Evolutionary conservation across 2,888 invertebrate genomes (phyloP).

Genomic region (Allolobophora icterica): DNA sequence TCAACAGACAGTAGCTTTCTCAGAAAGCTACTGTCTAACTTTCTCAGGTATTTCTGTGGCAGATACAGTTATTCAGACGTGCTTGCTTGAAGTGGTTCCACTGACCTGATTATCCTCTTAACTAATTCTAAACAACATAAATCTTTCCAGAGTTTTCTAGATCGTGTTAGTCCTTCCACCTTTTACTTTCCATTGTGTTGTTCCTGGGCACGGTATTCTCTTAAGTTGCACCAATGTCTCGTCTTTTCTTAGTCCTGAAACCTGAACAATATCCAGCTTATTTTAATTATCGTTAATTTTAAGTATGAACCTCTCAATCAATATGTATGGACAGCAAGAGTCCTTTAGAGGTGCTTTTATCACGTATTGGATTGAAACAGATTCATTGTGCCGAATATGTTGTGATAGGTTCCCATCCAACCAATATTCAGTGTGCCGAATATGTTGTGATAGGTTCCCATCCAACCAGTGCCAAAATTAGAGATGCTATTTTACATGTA

Average conservation of each 20-base stretch:
- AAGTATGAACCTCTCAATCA: too few relatives aligned
- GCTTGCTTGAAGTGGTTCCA: not conserved
- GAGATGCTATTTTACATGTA: too few relatives aligned
- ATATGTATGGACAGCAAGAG: too few relatives aligned
- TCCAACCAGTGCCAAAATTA: too few relatives aligned
- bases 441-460: too few relatives aligned
- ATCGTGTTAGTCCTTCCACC: not conserved
- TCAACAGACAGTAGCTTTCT: too few relatives aligned
- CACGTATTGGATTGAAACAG: too few relatives aligned
- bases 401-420: too few relatives aligned
- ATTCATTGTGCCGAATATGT: too few relatives aligned
- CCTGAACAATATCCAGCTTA: not conserved
- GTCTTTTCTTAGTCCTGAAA: not conserved
- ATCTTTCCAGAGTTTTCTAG: slow-evolving; percentile 1
- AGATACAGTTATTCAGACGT: not conserved
- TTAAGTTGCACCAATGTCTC: not conserved
- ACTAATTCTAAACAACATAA: not conserved
- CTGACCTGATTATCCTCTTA: not conserved
- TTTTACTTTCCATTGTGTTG: not conserved
- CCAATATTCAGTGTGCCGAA: too few relatives aligned
- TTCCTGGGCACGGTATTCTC: not conserved
- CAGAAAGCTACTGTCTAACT: too few relatives aligned
- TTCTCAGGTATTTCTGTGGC: not conserved
- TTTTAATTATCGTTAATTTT: not conserved
- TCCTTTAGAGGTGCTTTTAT: too few relatives aligned